Base-by-base conservation (phyloP, 2,113 vertebrate genomes). In the Herpetotheres cachinnans region DNA sequence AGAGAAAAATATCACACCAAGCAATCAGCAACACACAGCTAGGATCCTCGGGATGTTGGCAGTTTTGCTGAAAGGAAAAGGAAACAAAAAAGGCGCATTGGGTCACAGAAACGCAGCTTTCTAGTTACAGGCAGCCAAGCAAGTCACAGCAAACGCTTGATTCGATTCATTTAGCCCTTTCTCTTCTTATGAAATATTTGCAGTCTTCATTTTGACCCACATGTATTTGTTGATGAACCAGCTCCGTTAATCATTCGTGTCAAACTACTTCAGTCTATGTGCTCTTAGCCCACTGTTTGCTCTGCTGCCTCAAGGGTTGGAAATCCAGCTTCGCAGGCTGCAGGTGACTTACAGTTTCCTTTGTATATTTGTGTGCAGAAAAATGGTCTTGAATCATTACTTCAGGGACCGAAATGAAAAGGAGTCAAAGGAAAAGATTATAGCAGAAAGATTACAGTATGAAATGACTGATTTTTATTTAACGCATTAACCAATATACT, bases 381-480 rank as follows among this genome's bases (percentile, higher is more conserved):
- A 73, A 90, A 84, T 4, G 7, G 47, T 42, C 82, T 81, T n/a
- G 36, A 76, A 42, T 81, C 29, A 8, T 67, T 59, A 36, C 91
- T 69, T 67, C 38, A n/a, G 86, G 77, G 93, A 88, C 25, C 0
- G 7, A 76, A 92, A 91, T 1, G 16, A 67, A 52, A 89, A 86
- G 65, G 44, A 93, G 93, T 49, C 77, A 34, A 86, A 96, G 81
- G 73, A 52, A 94, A 90, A 93, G 55, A 86, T 90, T 74, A 73
- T 12, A 90, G 87, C 55, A 74, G 80, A 30, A 79, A 90, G 56
- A 82, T 58, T 85, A 55, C 86, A 29, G 83, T 14, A 15, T 25
- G 77, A 89, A 77, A 79, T 79, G 80, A 49, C 81, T 72, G 89
- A 61, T 66, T 95, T 96, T 94, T 74, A 96, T 96, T 97, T 94